Base-by-base conservation (phyloP, 53 echinoderm and acorn worm genomes). In the Hippasteria phrygiana region DNA sequence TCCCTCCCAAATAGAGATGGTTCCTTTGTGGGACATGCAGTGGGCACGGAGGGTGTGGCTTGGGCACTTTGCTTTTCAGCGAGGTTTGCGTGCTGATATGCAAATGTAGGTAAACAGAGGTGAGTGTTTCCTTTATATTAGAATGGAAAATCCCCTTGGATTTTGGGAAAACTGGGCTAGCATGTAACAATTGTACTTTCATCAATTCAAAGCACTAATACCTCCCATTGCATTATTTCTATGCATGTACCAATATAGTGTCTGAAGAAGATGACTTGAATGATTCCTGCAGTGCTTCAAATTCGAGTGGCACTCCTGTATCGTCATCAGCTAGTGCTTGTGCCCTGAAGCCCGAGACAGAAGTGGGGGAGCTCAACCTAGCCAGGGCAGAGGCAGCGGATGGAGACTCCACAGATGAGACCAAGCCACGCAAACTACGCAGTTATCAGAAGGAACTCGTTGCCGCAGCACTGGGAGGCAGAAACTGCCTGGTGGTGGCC, bases 361-460 rank as follows among this genome's bases (percentile, higher is more conserved):
- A 62, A 37, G n/a, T 13, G 42, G 80, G 80, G 80, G 80, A 63
- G 39, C 24, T 42, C 63, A 62, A 12, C 80, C 78, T 39, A 33
- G 0, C 12, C 24, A n/a, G 43, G 4, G 4, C 4, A 18, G 46
- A 43, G 1, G 1, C 43, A 74, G 1, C 46, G 22, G 43, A 64
- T 17, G 62, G 1, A 31, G 45, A 50, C 75, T 34, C 24, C 63
- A 28, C 33, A 34, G 78, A 59, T 24, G 55, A 12, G 7, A 34
- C 50, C 18, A 47, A 59, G 38, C 56, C 39, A 17, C 63, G 62
- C 18, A 28, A 10, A 17, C 45, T 88, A 41, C n/a, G 74, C 3
- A n/a, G 45, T 42, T 88, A 62, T 40, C 88, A 88, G 40, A 31
- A 75, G 45, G 88, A 88, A 62, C 74, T 88, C 14, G 73, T 75